Conservation (phyloP, 2,888 invertebrate genomes). For the Temnothorax rugatulus region DNA sequence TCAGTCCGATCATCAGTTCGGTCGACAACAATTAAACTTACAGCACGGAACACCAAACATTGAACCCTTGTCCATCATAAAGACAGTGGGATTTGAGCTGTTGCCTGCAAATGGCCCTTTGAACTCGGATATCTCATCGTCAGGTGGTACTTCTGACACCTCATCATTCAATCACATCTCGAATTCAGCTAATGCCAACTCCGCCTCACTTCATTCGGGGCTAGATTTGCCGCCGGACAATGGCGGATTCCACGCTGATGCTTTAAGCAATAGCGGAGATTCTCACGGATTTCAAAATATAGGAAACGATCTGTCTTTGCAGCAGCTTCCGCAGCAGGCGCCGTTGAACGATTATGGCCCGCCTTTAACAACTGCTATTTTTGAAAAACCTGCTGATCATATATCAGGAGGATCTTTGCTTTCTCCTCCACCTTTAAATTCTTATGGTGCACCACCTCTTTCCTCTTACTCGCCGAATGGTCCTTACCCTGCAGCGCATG, state of each 20-base stretch:
- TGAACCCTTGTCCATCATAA: conserved; percentile 70
- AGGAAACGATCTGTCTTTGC: conserved; percentile 72
- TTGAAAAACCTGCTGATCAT: conserved; percentile 84
- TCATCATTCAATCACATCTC: conserved; percentile 60
- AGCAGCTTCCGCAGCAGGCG: conserved; percentile 73
- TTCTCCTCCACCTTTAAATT: conserved; percentile 69
- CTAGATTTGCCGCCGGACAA: conserved; percentile 50
- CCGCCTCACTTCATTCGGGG: conserved; percentile 11
- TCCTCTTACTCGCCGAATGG: conserved; percentile 83
- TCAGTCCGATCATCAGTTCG: conserved; percentile 61
- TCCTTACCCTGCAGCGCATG: conserved; percentile 84
- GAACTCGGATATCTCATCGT: conserved; percentile 57
- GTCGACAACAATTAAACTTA: conserved; percentile 62
- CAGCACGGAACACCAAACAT: conserved; percentile 69
- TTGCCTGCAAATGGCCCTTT: conserved; percentile 72
- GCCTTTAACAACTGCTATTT: conserved; percentile 74
- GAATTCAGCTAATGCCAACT: conserved; percentile 36
- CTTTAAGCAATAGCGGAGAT: conserved; percentile 47
- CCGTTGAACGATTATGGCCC: conserved; percentile 71
- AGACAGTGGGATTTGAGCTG: conserved; percentile 76
- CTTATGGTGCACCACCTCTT: conserved; percentile 79
- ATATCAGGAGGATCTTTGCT: conserved; percentile 55
- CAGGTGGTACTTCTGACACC: conserved; percentile 56
- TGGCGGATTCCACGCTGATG: conserved; percentile 61
- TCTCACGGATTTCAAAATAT: conserved; percentile 61